These are phyloP conservation scores for Eudorcas thomsonii DNA, from an alignment of 2,113 vertebrate species.

Conservation along the genomic window DNA sequence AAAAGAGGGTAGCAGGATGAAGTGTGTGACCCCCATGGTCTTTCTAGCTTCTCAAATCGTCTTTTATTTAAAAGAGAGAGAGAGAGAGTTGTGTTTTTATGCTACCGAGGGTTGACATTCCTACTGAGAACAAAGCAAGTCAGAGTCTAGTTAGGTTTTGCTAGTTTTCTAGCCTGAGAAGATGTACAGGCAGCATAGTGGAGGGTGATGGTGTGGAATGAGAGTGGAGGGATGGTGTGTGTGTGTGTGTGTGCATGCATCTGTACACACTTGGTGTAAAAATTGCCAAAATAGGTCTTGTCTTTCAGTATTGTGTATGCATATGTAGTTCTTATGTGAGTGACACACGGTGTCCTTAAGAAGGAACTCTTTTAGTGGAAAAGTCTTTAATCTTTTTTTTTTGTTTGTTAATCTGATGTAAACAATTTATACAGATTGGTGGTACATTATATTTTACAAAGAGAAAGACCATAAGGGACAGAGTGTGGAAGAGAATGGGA, in stretches of 20 bases:
- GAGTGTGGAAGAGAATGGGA: not conserved
- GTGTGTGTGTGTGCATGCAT: not conserved
- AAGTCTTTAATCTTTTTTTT: not conserved
- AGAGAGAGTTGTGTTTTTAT: not conserved
- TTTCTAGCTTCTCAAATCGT: not conserved
- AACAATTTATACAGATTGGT: not conserved
- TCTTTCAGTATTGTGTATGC: not conserved
- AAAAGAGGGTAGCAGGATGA: not conserved
- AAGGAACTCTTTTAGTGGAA: not conserved
- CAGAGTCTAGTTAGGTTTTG: not conserved
- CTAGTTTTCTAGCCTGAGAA: not conserved
- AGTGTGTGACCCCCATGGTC: not conserved
- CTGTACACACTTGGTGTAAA: not conserved
- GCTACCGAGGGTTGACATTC: not conserved
- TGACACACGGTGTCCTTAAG: not conserved
- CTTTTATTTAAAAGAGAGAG: not conserved
- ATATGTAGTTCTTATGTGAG: not conserved
- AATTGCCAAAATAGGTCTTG: not conserved
- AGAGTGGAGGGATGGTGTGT: not conserved
- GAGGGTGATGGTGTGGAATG: too few relatives aligned
- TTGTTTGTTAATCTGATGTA: not conserved
- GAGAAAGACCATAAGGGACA: not conserved
- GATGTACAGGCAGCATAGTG: not conserved
- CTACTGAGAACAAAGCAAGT: not conserved
- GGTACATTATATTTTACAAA: not conserved